Evolutionary conservation across 2,113 vertebrate species (phyloP).

Genomic region (Notechis scutatus): DNA sequence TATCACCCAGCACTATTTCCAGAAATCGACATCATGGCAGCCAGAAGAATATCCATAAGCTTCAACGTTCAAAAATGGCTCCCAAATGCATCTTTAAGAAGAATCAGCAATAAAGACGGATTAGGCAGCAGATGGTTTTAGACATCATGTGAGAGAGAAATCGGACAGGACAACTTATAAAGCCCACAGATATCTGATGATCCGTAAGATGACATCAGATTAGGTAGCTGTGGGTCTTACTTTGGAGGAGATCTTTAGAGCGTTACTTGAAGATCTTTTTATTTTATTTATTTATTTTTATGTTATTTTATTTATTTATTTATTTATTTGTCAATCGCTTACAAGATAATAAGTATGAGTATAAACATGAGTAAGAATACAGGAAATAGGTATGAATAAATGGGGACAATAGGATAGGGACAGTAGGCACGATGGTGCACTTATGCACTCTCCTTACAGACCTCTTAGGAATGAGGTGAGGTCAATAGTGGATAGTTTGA

Average conservation of each 20-base stretch:
- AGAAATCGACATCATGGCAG: constrained; percentile 26
- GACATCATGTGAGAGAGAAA: constrained; percentile 3
- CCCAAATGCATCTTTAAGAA: background rate
- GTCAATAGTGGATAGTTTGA: too few relatives aligned
- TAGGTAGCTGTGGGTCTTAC: too few relatives aligned
- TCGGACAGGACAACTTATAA: constrained; percentile 1
- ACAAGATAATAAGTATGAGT: too few relatives aligned
- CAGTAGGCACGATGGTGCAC: too few relatives aligned
- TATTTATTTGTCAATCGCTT: too few relatives aligned
- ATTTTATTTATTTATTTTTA: too few relatives aligned
- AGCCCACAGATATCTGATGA: background rate
- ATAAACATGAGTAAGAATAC: too few relatives aligned
- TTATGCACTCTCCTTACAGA: too few relatives aligned
- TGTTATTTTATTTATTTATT: too few relatives aligned
- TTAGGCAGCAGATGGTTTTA: constrained; percentile 19
- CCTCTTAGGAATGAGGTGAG: too few relatives aligned
- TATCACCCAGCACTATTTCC: background rate
- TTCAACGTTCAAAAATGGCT: background rate
- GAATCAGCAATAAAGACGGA: constrained; percentile 24
- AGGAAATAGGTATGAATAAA: too few relatives aligned
- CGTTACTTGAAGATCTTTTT: background rate
- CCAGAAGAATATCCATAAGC: constrained; percentile 1
- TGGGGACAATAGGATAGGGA: too few relatives aligned
- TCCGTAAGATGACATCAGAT: background rate
- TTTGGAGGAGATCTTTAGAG: background rate